These are phyloP conservation scores for Motacilla alba DNA, from an alignment of 2,113 vertebrate genomes.

Conservation along the genomic window DNA sequence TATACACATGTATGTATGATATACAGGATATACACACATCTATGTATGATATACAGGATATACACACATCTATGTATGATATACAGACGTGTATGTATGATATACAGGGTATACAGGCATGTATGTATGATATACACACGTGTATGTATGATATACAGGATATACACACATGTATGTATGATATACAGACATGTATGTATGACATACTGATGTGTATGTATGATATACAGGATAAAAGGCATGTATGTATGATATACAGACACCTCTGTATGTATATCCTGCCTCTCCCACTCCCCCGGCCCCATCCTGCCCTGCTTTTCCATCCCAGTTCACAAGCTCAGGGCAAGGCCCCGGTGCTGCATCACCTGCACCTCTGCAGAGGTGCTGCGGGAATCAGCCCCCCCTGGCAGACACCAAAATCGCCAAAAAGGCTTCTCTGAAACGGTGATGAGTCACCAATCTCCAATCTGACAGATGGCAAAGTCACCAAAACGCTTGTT, in stretches of 20 bases:
- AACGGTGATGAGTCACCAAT: neutral
- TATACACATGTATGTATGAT: too few relatives aligned
- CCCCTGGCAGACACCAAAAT: neutral
- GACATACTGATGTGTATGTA: too few relatives aligned
- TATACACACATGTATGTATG: neutral
- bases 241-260: too few relatives aligned
- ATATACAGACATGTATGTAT: too few relatives aligned
- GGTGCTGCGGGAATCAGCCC: neutral
- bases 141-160: too few relatives aligned
- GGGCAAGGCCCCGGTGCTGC: fast-evolving
- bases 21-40: neutral
- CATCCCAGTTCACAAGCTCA: fast-evolving
- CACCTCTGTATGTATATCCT: neutral
- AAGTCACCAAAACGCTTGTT: neutral
- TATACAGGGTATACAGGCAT: too few relatives aligned
- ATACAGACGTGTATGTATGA: too few relatives aligned
- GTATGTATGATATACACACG: neutral
- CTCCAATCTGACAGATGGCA: neutral
- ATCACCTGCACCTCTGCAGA: neutral
- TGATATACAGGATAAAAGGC: too few relatives aligned
- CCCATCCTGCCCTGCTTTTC: fast-evolving
- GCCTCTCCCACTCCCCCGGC: neutral
- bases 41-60: too few relatives aligned
- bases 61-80: too few relatives aligned
- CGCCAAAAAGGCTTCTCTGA: neutral